Evolutionary conservation across 2,113 vertebrate genomes (phyloP), one percentile per base, ranked within the genome.

Genomic region (Callipepla californica): DNA sequence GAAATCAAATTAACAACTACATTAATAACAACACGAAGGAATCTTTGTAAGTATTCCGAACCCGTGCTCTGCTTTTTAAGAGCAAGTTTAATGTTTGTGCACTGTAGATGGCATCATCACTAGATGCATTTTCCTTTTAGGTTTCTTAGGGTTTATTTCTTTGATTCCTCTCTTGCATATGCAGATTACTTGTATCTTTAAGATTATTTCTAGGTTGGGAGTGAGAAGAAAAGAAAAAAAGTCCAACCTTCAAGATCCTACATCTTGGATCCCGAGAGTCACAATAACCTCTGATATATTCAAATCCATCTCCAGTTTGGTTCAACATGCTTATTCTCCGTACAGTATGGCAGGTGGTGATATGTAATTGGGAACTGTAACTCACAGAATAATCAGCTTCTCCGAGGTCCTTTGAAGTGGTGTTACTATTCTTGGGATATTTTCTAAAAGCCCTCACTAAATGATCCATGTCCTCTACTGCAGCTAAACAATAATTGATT

Each of bases 401-500:
- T 81, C 11, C 7, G 9, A 86, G 85, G 28, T 42, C 80, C 59
- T 92, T 92, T 81, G 62, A 90, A 93, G 63, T 4, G 17, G 55
- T 80, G 80, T 82, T 79, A 76, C 93, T 93, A 69, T 87, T 94
- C 90, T 77, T 89, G 80, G 83, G 92, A 70, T 84, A 81, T 81
- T 92, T 92, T 92, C 86, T 73, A 70, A 87, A 80, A 95, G 77
- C 80, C 53, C n/a, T 73, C 87, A 45, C 81, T 94, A 94, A 94
- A 88, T 80, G 85, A 96, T 95, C 88, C 94, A 77, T 89, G 85
- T 82, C 85, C 83, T 93, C 88, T 75, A 44, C 67, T 69, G 73
- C 83, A 94, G 88, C 88, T 95, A 84, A 94, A 93, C 90, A 97
- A 89, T 89, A 95, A 96, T 81, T 95, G 96, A 92, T 94, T 95